These are phyloP conservation scores for Felis catus DNA, from an alignment of 2,113 vertebrate species.

Conservation along the genomic window DNA sequence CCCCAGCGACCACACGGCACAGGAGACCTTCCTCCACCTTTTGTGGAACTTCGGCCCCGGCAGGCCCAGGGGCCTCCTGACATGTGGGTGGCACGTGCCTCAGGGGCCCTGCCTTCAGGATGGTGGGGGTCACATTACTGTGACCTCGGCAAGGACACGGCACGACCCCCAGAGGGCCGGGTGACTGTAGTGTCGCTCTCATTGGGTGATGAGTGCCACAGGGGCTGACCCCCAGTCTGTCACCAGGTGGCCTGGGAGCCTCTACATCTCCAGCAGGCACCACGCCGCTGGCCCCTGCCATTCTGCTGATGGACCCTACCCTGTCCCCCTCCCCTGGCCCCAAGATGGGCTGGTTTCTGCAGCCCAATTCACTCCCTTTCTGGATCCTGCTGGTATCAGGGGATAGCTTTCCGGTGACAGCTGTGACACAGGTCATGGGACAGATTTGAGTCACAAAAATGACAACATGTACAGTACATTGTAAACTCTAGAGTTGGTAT, in stretches of 20 bases:
- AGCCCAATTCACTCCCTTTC: slow-evolving; percentile 56
- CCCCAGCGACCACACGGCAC: slow-evolving; percentile 58
- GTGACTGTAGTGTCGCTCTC: background rate
- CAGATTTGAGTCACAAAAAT: background rate
- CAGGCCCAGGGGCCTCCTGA: slow-evolving; percentile 63
- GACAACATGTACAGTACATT: background rate
- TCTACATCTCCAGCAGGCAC: slow-evolving; percentile 60
- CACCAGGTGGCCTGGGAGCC: slow-evolving; percentile 61
- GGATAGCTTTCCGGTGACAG: slow-evolving; percentile 41
- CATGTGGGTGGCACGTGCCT: background rate
- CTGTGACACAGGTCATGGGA: background rate
- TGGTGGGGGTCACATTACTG: background rate
- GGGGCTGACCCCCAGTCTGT: background rate
- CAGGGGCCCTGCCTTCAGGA: background rate
- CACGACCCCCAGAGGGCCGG: background rate
- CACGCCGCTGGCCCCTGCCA: background rate
- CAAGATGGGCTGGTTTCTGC: slow-evolving; percentile 35
- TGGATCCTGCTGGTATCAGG: slow-evolving; percentile 15
- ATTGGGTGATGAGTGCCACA: background rate
- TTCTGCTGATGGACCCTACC: slow-evolving; percentile 52
- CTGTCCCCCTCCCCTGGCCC: background rate
- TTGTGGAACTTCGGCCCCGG: slow-evolving; percentile 59
- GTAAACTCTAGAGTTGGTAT: background rate
- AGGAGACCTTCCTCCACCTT: slow-evolving; percentile 53
- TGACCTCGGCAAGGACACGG: background rate